Evolutionary conservation across 2,113 vertebrate species (phyloP), one percentile per base, ranked within the genome.

Genomic region (human): DNA sequence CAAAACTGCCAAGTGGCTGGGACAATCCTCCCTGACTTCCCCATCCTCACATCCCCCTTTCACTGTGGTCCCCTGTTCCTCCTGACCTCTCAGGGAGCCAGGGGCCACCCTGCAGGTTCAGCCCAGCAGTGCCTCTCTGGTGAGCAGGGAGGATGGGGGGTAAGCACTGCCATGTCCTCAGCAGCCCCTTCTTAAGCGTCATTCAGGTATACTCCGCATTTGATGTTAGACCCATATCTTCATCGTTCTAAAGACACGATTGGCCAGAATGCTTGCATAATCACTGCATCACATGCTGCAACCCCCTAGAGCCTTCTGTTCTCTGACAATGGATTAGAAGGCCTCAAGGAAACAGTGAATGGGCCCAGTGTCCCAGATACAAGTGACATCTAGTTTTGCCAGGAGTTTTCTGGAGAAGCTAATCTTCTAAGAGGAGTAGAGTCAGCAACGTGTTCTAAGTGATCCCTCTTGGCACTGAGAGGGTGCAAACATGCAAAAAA

Each of bases 251-350:
- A 14, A n/a, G 68, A 75, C 61, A 7, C 27, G 1, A 32, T 4
- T 43, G 50, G 22, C n/a, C 50, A 43, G 7, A 16, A 2, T 73
- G 50, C 22, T 11, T 13, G 30, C 18, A 38, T 17, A 17, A 23
- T 73, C 17, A 22, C 20, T 5, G 32, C 14, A 68, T 38, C 32
- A 11, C 40, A 22, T 3, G 40, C 27, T 13, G 48, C 2, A 59
- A 12, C 8, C 14, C 12, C 5, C 0, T 10, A 8, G 0, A 6
- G 20, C 6, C 78, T 59, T 52, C 1, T 22, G 8, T 23, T 83
- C 30, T 18, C 48, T 13, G 14, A 23, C 2, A 4, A 30, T 10
- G 23, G 55, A 52, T n/a, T n/a, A 13, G 8, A 61, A 8, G 1
- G 1, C 10, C 1, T n/a, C 61, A 64, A 23, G 45, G 35, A 17